These are phyloP conservation scores for Eudorcas thomsonii DNA, from an alignment of 2,113 vertebrate species.

Conservation along the genomic window DNA sequence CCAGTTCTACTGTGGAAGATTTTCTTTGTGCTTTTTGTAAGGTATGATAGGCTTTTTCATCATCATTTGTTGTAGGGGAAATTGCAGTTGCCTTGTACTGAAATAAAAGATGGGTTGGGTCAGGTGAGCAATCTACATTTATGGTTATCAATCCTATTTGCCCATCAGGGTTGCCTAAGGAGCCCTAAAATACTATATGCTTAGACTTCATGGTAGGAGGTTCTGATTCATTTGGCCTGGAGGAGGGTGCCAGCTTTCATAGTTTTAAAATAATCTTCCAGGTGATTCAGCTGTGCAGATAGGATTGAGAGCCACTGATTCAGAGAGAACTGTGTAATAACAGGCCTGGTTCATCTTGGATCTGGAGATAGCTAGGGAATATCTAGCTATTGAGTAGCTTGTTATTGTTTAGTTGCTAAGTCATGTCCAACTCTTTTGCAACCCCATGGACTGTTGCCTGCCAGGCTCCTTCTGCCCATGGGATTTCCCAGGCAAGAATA, in stretches of 20 bases:
- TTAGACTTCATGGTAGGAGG: background rate
- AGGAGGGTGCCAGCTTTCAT: background rate
- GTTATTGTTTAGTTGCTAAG: background rate
- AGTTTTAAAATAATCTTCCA: background rate
- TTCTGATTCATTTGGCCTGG: background rate
- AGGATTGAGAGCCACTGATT: background rate
- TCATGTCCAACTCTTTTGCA: background rate
- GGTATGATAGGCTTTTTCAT: background rate
- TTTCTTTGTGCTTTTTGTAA: conserved; percentile 17
- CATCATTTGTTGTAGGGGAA: conserved; percentile 12
- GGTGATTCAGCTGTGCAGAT: background rate
- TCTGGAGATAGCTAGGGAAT: background rate
- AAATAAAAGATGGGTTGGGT: background rate
- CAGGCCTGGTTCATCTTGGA: background rate
- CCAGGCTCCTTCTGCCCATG: background rate
- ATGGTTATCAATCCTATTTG: conserved; percentile 5
- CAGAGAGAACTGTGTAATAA: background rate
- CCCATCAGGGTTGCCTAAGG: background rate
- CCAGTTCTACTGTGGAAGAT: background rate
- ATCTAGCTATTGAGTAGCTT: background rate
- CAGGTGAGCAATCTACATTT: background rate
- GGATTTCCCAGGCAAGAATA: background rate
- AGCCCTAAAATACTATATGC: background rate
- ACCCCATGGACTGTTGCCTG: background rate
- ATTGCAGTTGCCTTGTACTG: background rate